Evolutionary conservation across 53 echinoderm and acorn worm genomes (phyloP).

Genomic region (Temnopleurus reevesii): DNA sequence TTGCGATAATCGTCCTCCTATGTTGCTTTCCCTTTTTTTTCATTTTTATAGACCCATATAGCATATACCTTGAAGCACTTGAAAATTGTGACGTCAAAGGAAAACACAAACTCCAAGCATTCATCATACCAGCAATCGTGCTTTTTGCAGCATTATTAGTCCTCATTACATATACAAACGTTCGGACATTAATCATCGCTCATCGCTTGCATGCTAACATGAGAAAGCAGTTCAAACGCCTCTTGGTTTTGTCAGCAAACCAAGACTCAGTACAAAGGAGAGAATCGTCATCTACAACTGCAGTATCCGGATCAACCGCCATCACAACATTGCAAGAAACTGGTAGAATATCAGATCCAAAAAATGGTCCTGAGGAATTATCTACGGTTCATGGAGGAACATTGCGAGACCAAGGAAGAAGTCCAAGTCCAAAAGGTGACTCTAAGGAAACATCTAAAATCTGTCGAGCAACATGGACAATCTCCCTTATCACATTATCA

Average conservation of each 20-base stretch:
- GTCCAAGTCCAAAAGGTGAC: background rate
- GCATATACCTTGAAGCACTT: background rate
- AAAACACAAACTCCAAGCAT: background rate
- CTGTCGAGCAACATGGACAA: background rate
- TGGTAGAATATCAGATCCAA: too few relatives aligned
- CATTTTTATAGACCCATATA: background rate
- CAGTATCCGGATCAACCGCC: background rate
- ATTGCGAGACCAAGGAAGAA: too few relatives aligned
- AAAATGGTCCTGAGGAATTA: too few relatives aligned
- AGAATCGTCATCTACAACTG: too few relatives aligned
- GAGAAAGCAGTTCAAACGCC: background rate
- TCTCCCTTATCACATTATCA: background rate
- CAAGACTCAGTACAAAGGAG: background rate
- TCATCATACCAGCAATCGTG: background rate
- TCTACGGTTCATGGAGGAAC: too few relatives aligned
- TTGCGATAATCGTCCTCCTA: background rate
- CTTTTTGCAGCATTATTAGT: background rate
- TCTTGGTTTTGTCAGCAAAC: background rate
- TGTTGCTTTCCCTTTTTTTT: background rate
- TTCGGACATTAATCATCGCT: conserved; percentile 7
- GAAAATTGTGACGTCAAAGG: background rate
- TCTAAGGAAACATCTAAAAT: background rate
- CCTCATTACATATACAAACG: background rate
- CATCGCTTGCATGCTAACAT: background rate
- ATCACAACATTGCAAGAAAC: too few relatives aligned